Percentiles rank a stretch among this genome's conserved stretches.
Conservation (phyloP, 1,140 invertebrate species). For the Orussus abietinus region DNA sequence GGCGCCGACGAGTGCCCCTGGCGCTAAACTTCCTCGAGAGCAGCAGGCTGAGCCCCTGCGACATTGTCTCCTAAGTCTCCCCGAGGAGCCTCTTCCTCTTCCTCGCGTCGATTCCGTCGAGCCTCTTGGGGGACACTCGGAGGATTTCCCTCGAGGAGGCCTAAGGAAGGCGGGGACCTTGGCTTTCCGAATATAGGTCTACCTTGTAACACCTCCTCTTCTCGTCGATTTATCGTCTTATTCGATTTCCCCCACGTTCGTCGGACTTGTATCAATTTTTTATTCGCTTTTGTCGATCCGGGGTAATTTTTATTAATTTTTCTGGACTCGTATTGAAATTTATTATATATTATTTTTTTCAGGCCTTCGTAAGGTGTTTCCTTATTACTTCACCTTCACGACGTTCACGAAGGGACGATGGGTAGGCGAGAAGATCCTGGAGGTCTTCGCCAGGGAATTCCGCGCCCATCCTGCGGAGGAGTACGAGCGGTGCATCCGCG, state of each 20-base stretch:
- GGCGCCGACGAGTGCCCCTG: no score
- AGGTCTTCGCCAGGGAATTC: slow-evolving; percentile 93
- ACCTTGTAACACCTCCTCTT: no score
- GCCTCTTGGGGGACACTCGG: no score
- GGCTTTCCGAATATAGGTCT: no score
- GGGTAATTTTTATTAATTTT: slow-evolving; percentile 7
- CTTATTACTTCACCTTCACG: slow-evolving; percentile 96
- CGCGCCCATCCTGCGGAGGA: slow-evolving; percentile 87
- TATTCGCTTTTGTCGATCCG: no score
- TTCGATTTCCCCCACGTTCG: background rate
- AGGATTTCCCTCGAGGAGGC: no score
- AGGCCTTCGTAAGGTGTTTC: slow-evolving; percentile 97
- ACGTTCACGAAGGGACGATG: slow-evolving; percentile 97
- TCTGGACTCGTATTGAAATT: slow-evolving; percentile 11
- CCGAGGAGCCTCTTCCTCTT: no score
- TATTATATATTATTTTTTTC: slow-evolving; percentile 34
- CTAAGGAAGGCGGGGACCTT: no score
- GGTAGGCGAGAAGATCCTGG: slow-evolving; percentile 91
- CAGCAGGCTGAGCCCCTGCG: no score
- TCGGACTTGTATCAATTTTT: no score
- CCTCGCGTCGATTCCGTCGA: no score
- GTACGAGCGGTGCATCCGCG: slow-evolving; percentile 85
- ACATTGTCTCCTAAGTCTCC: slow-evolving; percentile 19
- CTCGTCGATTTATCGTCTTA: background rate
- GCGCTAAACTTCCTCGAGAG: no score